Evolutionary conservation across 2,113 vertebrate species (phyloP).

Genomic region (Trachemys scripta): DNA sequence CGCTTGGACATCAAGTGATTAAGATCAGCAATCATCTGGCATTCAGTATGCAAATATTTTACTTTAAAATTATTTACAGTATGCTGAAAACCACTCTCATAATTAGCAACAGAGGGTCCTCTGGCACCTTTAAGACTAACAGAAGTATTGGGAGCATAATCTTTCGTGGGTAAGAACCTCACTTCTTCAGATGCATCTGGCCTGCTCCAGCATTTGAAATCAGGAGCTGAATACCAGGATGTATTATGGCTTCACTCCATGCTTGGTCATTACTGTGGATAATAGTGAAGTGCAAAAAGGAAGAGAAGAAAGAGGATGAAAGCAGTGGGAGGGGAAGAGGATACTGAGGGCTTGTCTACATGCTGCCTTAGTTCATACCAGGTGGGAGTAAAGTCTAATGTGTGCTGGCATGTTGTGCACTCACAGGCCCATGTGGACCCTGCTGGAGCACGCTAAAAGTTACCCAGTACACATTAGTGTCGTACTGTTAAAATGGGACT

Average conservation of each 20-base stretch:
- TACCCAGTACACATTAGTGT: no score
- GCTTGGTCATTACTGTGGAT: rapidly evolving
- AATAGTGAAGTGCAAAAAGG: background rate
- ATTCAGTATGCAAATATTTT: background rate
- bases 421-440: no score
- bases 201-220: background rate
- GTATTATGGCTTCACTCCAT: background rate
- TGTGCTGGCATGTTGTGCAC: no score
- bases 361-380: no score
- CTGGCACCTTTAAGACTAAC: no score
- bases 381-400: no score
- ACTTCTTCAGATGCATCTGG: no score
- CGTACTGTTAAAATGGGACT: no score
- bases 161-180: no score
- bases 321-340: background rate
- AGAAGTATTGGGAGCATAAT: no score
- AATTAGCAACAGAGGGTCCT: background rate
- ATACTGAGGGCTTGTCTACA: no score
- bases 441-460: no score
- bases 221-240: background rate
- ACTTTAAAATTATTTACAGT: background rate
- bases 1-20: background rate
- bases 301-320: background rate
- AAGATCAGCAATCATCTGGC: background rate
- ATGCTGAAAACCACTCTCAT: background rate